Conservation (phyloP, 2,113 vertebrate genomes). For the Pavo muticus region DNA sequence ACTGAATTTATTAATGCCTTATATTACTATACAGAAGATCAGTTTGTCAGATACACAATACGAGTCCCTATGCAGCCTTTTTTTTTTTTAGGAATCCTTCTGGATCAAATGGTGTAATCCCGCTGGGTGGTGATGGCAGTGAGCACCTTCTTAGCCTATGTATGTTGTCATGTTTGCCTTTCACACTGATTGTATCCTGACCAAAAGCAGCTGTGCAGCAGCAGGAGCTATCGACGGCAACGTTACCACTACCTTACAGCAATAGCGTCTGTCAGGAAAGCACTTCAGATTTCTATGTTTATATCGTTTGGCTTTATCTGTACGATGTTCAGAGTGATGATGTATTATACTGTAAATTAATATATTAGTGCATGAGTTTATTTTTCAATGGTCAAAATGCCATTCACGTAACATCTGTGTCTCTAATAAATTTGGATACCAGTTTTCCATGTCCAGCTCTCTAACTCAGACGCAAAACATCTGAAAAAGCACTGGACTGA, state of each 20-base stretch:
- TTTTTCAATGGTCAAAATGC: constrained; percentile 75
- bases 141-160: constrained; percentile 70
- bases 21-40: constrained; percentile 65
- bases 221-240: constrained; percentile 23
- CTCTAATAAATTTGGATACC: constrained; percentile 68
- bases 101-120: neutral
- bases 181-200: constrained; percentile 51
- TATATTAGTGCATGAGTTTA: constrained; percentile 84
- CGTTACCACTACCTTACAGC: constrained; percentile 71
- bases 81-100: neutral
- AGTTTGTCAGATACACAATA: constrained; percentile 66
- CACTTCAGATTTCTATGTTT: constrained; percentile 70
- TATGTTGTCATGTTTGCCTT: constrained; percentile 66
- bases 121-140: constrained; percentile 51
- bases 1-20: constrained; percentile 80
- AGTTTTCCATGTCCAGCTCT: neutral
- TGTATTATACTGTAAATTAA: constrained; percentile 81
- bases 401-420: constrained; percentile 48
- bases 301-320: constrained; percentile 73
- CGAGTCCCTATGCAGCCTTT: constrained; percentile 73
- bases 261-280: constrained; percentile 76
- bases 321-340: constrained; percentile 23
- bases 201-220: constrained; percentile 49
- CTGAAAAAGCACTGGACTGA: neutral
- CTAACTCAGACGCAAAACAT: neutral